These are phyloP conservation scores for Tachina fera DNA, from an alignment of 2,888 invertebrate species.

Conservation along the genomic window DNA sequence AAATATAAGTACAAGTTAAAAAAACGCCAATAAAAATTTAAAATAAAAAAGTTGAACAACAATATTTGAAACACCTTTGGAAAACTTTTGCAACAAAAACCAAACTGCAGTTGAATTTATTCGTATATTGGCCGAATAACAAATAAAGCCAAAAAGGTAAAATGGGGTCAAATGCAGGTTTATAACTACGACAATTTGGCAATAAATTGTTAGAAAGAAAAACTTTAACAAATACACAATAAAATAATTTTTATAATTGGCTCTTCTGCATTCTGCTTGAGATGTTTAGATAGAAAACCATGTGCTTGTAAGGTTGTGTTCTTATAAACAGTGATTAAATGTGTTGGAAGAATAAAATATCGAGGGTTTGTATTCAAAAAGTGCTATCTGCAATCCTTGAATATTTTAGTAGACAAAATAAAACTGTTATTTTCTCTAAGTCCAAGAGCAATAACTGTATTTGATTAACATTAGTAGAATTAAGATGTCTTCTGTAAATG, in stretches of 20 bases:
- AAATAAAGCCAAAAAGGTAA: constrained; percentile 44
- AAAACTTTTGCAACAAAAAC: constrained; percentile 52
- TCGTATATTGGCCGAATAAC: constrained; percentile 50
- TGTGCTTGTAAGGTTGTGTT: not conserved
- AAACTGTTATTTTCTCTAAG: no score
- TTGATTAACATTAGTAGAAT: no score
- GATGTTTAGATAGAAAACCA: not conserved
- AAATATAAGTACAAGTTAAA: not conserved
- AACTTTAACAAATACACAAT: constrained; percentile 11
- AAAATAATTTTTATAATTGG: not conserved
- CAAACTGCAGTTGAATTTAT: constrained; percentile 45
- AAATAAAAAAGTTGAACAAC: constrained; percentile 23
- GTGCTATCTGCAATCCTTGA: no score
- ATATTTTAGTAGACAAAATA: no score
- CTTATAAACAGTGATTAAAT: not conserved
- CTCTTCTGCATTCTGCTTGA: not conserved
- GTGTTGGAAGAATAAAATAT: not conserved
- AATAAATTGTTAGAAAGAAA: constrained; percentile 23
- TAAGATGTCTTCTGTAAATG: no score
- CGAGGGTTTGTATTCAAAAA: no score
- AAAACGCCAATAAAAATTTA: not conserved
- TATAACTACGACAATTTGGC: constrained; percentile 49
- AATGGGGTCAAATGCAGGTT: constrained; percentile 60
- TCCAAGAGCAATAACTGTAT: no score
- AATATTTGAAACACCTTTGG: constrained; percentile 59